Evolutionary conservation across 2,797 vertebrate genomes (phyloP).

Genomic region (Nyctibius grandis): DNA sequence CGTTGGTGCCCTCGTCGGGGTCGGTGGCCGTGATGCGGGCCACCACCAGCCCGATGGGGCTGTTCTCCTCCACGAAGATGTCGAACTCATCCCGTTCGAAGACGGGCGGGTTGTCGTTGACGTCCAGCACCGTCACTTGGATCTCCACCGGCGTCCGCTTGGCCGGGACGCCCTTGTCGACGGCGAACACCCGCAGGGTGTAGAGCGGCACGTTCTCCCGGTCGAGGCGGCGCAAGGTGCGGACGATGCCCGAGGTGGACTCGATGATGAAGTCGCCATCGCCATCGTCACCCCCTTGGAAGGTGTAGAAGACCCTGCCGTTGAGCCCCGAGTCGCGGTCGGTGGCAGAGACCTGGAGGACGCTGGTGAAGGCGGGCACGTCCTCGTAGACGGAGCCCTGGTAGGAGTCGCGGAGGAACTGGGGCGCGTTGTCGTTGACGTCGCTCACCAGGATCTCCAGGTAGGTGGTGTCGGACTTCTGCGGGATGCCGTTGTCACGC

Average conservation of each 20-base stretch:
- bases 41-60: constrained; percentile 91
- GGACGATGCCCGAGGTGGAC: constrained; percentile 92
- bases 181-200: constrained; percentile 82
- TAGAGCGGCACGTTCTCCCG: constrained; percentile 91
- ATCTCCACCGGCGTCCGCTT: constrained; percentile 84
- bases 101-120: constrained; percentile 95
- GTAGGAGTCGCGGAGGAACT: constrained; percentile 88
- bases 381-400: constrained; percentile 90
- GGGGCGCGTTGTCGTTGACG: constrained; percentile 92
- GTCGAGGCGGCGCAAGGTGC: constrained; percentile 89
- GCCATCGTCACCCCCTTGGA: constrained; percentile 91
- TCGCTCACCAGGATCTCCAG: constrained; percentile 95
- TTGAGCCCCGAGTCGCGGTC: constrained; percentile 93
- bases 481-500: constrained; percentile 92
- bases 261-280: constrained; percentile 95
- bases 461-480: constrained; percentile 97
- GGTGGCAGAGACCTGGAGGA: constrained; percentile 91
- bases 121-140: constrained; percentile 87
- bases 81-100: constrained; percentile 94
- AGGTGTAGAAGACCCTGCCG: constrained; percentile 92
- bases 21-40: constrained; percentile 89
- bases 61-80: constrained; percentile 94
- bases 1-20: constrained; percentile 94
- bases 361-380: constrained; percentile 89
- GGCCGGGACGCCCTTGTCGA: constrained; percentile 90